A percentile compares a stretch with the other conserved stretches of the same genome.
phyloP scores from a whole-genome alignment of 2,888 invertebrate species.

The Tenthredo livida region DNA sequence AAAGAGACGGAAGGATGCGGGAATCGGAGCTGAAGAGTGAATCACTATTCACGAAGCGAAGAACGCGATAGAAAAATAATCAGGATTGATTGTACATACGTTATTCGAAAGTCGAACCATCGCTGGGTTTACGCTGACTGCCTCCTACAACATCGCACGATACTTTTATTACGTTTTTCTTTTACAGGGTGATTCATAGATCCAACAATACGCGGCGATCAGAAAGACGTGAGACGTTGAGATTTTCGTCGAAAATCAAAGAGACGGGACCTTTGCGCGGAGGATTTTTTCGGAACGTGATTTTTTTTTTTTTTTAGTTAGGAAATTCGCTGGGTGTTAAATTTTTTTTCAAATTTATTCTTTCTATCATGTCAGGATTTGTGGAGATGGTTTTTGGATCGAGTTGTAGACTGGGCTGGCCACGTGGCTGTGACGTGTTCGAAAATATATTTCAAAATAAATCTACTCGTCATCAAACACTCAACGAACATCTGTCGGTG shows the following conservation, averaged over 20 bases:
- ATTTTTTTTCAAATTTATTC: not conserved
- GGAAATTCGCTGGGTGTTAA: not conserved
- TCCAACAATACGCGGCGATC: not conserved
- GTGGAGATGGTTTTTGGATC: not conserved
- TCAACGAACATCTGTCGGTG: slow-evolving; percentile 34
- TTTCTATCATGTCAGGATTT: not conserved
- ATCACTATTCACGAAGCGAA: slow-evolving; percentile 57
- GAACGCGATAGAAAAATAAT: slow-evolving; percentile 65
- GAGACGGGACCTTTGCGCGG: not conserved
- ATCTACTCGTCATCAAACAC: slow-evolving; percentile 28
- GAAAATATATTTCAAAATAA: slow-evolving; percentile 25
- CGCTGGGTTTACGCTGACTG: not conserved
- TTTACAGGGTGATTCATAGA: slow-evolving; percentile 21
- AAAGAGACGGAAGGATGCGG: slow-evolving; percentile 16
- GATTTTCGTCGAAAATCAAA: not conserved
- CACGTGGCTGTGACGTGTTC: slow-evolving; percentile 61
- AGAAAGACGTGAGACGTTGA: not conserved
- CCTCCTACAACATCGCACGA: not conserved
- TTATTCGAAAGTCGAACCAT: not conserved
- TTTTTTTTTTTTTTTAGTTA: not conserved
- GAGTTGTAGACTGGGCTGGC: slow-evolving; percentile 54
- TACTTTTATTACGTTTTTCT: not conserved
- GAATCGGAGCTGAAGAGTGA: slow-evolving; percentile 36
- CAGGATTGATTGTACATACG: slow-evolving; percentile 55
- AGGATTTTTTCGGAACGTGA: not conserved